Evolutionary conservation across 2,113 vertebrate genomes (phyloP).

Genomic region (Cavia aperea): DNA sequence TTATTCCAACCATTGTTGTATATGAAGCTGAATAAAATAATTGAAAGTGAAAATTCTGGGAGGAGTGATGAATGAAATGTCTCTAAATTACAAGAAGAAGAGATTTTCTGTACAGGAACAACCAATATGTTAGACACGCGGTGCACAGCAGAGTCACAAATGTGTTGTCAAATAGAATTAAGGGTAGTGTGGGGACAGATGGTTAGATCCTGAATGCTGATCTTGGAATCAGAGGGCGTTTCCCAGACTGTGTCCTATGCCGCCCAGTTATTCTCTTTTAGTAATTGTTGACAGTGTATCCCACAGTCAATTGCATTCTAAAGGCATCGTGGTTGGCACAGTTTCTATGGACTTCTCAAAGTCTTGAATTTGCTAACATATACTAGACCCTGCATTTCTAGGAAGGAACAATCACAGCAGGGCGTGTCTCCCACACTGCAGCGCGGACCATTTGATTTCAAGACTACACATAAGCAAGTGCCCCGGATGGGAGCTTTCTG

Average conservation of each 20-base stretch:
- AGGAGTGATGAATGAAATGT: neutral
- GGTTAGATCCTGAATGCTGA: neutral
- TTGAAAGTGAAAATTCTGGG: neutral
- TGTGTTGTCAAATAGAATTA: neutral
- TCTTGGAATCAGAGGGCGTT: neutral
- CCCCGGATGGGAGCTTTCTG: neutral
- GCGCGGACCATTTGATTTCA: neutral
- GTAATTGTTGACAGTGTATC: neutral
- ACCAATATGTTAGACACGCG: neutral
- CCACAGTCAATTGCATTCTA: neutral
- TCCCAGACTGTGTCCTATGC: neutral
- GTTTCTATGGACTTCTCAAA: neutral
- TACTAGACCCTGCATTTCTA: neutral
- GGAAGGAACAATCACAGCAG: neutral
- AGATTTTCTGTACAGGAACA: neutral
- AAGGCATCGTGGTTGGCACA: neutral
- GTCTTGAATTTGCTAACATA: neutral
- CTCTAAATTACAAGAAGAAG: neutral
- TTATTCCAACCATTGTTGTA: neutral
- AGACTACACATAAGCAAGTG: neutral
- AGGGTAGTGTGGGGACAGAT: neutral
- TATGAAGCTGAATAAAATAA: neutral
- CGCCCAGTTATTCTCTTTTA: neutral
- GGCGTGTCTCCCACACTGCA: neutral
- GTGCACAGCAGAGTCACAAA: neutral